Conservation (phyloP, 2,113 vertebrate species). For the Apodemus speciosus region DNA sequence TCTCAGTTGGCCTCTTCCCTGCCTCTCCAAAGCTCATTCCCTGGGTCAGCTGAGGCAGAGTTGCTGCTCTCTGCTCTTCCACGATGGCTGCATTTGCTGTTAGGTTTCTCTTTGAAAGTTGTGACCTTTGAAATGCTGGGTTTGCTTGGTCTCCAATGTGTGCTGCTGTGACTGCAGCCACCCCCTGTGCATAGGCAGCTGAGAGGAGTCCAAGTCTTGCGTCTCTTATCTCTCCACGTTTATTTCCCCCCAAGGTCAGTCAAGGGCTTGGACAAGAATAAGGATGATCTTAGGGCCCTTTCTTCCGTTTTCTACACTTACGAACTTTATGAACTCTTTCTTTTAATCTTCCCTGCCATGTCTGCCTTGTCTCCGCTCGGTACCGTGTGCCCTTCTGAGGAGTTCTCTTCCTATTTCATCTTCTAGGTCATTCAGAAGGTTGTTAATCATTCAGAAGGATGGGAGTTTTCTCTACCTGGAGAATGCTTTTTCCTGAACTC, state of each 20-base stretch:
- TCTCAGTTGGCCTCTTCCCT: neutral
- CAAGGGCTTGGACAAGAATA: slow-evolving; percentile 35
- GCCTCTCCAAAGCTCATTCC: neutral
- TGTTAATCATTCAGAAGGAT: slow-evolving; percentile 72
- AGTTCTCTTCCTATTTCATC: slow-evolving; percentile 61
- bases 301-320: slow-evolving; percentile 22
- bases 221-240: neutral
- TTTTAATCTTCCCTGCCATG: slow-evolving; percentile 52
- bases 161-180: neutral
- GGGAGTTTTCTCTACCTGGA: slow-evolving; percentile 68
- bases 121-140: slow-evolving; percentile 47
- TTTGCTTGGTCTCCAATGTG: neutral
- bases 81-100: neutral
- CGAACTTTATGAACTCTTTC: slow-evolving; percentile 52
- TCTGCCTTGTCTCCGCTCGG: slow-evolving; percentile 57
- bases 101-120: slow-evolving; percentile 54
- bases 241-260: neutral
- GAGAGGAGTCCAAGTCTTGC: neutral
- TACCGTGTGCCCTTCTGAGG: slow-evolving; percentile 36
- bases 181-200: neutral
- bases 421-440: slow-evolving; percentile 68
- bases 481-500: slow-evolving; percentile 71
- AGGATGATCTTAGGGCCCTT: neutral
- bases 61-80: neutral
- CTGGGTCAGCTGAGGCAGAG: neutral